These are phyloP conservation scores for Aegithalos caudatus DNA, from an alignment of 2,113 vertebrate genomes.

Conservation along the genomic window DNA sequence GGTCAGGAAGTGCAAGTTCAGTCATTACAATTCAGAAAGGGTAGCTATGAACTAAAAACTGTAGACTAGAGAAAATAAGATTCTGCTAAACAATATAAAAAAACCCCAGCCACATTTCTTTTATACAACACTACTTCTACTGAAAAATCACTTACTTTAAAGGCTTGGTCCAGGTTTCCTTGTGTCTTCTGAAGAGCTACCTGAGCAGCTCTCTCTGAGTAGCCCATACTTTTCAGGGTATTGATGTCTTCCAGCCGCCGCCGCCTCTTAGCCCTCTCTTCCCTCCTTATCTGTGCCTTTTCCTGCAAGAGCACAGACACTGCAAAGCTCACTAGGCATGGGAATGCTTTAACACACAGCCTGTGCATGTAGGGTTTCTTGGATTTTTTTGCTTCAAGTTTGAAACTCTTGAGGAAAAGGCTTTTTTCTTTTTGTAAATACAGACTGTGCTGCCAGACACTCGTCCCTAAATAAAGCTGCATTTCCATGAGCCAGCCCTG, in stretches of 20 bases:
- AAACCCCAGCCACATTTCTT: background rate
- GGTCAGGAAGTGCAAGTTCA: background rate
- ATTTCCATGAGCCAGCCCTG: background rate
- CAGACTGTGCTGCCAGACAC: conserved; percentile 15
- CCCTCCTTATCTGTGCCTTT: conserved; percentile 77
- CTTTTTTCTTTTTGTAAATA: background rate
- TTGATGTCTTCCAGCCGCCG: conserved; percentile 74
- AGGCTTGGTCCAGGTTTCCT: conserved; percentile 82
- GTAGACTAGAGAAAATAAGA: background rate
- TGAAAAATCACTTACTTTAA: conserved; percentile 67
- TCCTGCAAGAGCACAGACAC: conserved; percentile 73
- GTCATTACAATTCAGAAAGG: background rate
- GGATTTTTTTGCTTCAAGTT: background rate
- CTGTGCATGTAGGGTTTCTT: background rate
- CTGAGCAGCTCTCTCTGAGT: conserved; percentile 77
- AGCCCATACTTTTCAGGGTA: conserved; percentile 81
- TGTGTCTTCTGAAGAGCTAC: conserved; percentile 78
- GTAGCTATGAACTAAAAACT: background rate
- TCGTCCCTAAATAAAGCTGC: background rate
- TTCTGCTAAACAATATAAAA: background rate
- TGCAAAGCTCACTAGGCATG: background rate
- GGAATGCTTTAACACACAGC: background rate
- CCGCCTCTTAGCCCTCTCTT: conserved; percentile 80
- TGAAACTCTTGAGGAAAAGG: background rate
- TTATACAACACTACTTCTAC: background rate